Base-by-base conservation (phyloP, 2,797 vertebrate genomes). In the Lutjanus campechanus region DNA sequence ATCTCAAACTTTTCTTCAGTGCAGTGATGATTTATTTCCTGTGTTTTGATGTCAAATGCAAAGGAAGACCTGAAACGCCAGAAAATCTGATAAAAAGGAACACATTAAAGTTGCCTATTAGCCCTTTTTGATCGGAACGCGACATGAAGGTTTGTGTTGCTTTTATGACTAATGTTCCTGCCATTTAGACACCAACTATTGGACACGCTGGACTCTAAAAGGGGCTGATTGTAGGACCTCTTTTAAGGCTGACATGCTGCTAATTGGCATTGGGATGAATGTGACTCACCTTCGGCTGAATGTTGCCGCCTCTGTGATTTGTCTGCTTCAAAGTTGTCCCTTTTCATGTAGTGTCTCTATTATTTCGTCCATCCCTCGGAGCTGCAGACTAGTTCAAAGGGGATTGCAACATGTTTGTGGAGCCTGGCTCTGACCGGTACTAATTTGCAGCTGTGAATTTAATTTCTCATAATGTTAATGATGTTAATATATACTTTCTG, bases 301-400 rank as follows among this genome's bases (percentile, higher is more conserved):
- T 58, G 53, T 29, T 67, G 13, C 20, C 44, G 25, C 64, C 16
- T 59, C 70, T 83, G 40, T 62, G 69, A 79, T 69, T 73, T 20
- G 46, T 60, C 36, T 29, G 54, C 50, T 72, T 82, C 60, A 75
- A 75, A 86, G 64, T 56, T 56, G 11, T 4, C 25, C 44, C 22
- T 25, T 53, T 77, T 66, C 51, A 70, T 82, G 56, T 43, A 1
- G 25, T 47, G 19, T 73, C 76, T 75, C 53, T 25, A 8, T 68
- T 80, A 66, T 79, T 74, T 46, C 51, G 61, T 73, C 59, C 50
- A 40, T 75, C 55, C 58, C 70, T 81, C 49, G 2, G 10, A 83
- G 81, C 78, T 19, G 17, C 64, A 47, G 10, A 44, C 43, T 51
- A 81, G 67, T 83, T 88, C 77, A 83, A 88, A 85, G 79, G 29